A percentile compares a stretch with the other conserved stretches of the same genome.
phyloP scores from a whole-genome alignment of 2,797 vertebrate species.

The Amblyopsis hoosieri region DNA sequence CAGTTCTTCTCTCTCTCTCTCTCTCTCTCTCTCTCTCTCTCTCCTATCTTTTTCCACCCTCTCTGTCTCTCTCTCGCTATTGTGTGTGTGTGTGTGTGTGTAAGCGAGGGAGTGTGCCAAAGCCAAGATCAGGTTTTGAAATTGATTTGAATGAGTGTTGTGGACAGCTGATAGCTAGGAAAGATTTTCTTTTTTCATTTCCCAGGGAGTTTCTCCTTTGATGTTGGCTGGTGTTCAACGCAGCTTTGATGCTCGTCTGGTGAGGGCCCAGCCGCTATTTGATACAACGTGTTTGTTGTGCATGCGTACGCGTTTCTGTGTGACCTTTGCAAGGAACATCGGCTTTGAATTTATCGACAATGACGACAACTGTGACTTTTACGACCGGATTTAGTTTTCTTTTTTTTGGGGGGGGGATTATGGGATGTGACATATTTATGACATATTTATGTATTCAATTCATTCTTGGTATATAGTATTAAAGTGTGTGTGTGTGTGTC shows the following conservation, averaged over 20 bases:
- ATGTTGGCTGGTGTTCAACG: slow-evolving; percentile 64
- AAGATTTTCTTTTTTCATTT: slow-evolving; percentile 74
- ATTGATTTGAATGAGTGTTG: slow-evolving; percentile 80
- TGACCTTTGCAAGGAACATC: slow-evolving; percentile 44
- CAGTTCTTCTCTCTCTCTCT: slow-evolving; percentile 43
- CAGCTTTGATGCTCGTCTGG: slow-evolving; percentile 65
- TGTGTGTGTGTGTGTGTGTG: slow-evolving; percentile 29
- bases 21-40: slow-evolving; percentile 44
- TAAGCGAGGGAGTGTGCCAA: slow-evolving; percentile 60
- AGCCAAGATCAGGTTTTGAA: slow-evolving; percentile 78
- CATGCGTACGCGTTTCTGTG: slow-evolving; percentile 11
- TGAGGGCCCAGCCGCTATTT: slow-evolving; percentile 40
- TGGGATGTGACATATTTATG: background rate
- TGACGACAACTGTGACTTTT: slow-evolving; percentile 15
- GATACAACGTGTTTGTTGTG: slow-evolving; percentile 46
- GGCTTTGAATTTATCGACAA: slow-evolving; percentile 14
- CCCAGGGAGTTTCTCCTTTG: slow-evolving; percentile 74
- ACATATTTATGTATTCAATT: too few species aligned
- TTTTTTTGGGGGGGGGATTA: background rate
- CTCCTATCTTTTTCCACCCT: slow-evolving; percentile 42
- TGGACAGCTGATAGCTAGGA: slow-evolving; percentile 78
- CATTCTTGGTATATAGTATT: too few species aligned
- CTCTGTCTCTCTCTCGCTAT: too few species aligned
- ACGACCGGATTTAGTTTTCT: background rate
- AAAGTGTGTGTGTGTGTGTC: too few species aligned